phyloP scores from a whole-genome alignment of 2,888 invertebrate species.

The Thereva nobilitata region DNA sequence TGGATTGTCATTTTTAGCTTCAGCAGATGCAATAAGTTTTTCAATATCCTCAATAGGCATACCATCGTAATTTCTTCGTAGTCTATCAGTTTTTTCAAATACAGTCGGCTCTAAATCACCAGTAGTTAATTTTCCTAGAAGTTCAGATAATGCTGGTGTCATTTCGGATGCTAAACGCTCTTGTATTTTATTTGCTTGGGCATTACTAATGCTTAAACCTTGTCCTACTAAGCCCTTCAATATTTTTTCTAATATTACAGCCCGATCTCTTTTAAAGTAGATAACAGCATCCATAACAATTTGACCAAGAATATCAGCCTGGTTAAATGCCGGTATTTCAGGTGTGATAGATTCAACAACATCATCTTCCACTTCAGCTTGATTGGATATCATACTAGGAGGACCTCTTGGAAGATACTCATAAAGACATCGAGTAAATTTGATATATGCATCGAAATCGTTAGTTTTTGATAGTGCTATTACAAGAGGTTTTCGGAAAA shows the following conservation, averaged over 20 bases:
- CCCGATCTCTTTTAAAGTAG: slow-evolving; percentile 57
- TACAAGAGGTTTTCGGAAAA: slow-evolving; percentile 64
- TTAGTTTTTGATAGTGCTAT: slow-evolving; percentile 64
- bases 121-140: slow-evolving; percentile 68
- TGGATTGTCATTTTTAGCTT: slow-evolving; percentile 64
- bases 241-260: slow-evolving; percentile 60
- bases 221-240: slow-evolving; percentile 64
- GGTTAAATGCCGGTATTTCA: slow-evolving; percentile 49
- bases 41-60: slow-evolving; percentile 63
- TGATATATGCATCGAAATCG: slow-evolving; percentile 67
- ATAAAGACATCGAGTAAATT: slow-evolving; percentile 63
- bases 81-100: slow-evolving; percentile 52
- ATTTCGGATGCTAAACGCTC: slow-evolving; percentile 68
- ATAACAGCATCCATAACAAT: slow-evolving; percentile 62
- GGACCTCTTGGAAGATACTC: slow-evolving; percentile 55
- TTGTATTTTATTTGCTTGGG: slow-evolving; percentile 66
- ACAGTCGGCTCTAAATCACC: slow-evolving; percentile 63
- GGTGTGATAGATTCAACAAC: slow-evolving; percentile 48
- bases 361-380: slow-evolving; percentile 42
- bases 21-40: slow-evolving; percentile 61
- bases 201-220: slow-evolving; percentile 68
- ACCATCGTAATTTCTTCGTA: slow-evolving; percentile 49
- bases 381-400: too few relatives aligned
- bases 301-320: slow-evolving; percentile 61
- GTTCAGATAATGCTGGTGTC: slow-evolving; percentile 66